Percentiles rank a stretch among this genome's conserved stretches.
Evolutionary conservation across 92 coral and sea anemone species (phyloP).

Genomic region (Siderastrea siderea): DNA sequence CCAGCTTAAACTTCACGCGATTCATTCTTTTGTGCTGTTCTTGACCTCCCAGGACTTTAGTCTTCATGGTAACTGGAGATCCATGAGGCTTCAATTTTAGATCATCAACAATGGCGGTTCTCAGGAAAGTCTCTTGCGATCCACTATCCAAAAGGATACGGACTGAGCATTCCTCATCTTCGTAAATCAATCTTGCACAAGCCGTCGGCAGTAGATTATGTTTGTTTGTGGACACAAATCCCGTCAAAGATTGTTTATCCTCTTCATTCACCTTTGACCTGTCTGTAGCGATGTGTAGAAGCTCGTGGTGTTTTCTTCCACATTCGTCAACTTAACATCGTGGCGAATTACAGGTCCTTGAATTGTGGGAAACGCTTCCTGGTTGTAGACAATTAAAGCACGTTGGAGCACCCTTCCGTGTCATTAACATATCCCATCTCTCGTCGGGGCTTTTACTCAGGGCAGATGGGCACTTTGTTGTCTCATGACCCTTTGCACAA

Average conservation of each 20-base stretch:
- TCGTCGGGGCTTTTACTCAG: neutral
- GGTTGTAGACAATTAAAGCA: constrained; percentile 1
- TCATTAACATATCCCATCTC: constrained; percentile 4
- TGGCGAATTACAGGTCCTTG: neutral
- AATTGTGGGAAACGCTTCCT: neutral
- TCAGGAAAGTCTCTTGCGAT: constrained; percentile 24
- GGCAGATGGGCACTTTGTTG: neutral
- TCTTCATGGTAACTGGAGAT: constrained; percentile 17
- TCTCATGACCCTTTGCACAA: neutral
- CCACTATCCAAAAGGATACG: constrained; percentile 35
- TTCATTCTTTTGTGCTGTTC: constrained; percentile 4
- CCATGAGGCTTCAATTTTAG: neutral
- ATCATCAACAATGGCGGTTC: constrained; percentile 14
- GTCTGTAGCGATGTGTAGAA: neutral
- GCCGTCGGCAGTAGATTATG: constrained; percentile 30
- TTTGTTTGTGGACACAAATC: neutral
- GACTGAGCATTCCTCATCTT: constrained; percentile 1
- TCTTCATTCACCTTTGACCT: neutral
- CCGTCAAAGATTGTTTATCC: neutral
- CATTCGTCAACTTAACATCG: neutral
- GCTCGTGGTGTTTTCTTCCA: constrained; percentile 4
- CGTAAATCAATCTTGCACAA: neutral
- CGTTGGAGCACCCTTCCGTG: neutral
- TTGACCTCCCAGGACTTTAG: constrained; percentile 22
- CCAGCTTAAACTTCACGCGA: neutral